Base-by-base conservation (phyloP, 1,140 invertebrate species). In the Drosophila parvula region DNA sequence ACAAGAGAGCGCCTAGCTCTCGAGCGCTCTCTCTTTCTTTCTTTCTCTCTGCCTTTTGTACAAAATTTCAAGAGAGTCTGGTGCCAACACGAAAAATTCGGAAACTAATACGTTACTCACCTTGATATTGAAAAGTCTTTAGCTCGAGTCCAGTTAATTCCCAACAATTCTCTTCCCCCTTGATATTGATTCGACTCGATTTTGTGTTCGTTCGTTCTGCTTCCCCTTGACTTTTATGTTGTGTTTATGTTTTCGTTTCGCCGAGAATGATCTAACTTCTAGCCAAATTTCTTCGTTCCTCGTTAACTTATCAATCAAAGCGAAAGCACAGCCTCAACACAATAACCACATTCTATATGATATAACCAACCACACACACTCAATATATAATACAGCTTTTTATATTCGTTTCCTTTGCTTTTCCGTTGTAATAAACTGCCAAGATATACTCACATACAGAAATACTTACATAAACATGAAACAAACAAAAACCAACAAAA, bases 401-500 rank as follows among this genome's bases (percentile, higher is more conserved):
- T 67, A 62, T 27, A 65, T 69, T 69, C 22, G 38, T 67, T 69
- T 69, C 30, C 38, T 41, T 67, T 68, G 58, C 63, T 62, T 62
- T 76, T 74, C 38, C 45, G 28, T 62, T 70, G 51, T 76, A 44
- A 61, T 32, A 50, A 40, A 69, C 53, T 59, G 55, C 68, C 68
- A 51, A 48, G 22, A 74, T 27, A 69, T 58, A 71, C 64, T 70
- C 50, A 67, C 59, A 69, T 69, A 81, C 55, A 74, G 40, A 56
- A 55, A 44, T 51, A 78, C 74, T 77, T 51, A 78, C 74, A 78
- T 62, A 69, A 71, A 69, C 41, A 45, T 55, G 63, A 83, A 40
- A 22, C 22, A 83, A 40, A n/a, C n/a, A n/a, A n/a, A n/a, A 60
- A 40, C 45, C 27, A 22, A 28, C 47, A 9, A 22, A 36, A 18